phyloP scores from a whole-genome alignment of 2,113 vertebrate genomes.

The human (Homo sapiens) region DNA sequence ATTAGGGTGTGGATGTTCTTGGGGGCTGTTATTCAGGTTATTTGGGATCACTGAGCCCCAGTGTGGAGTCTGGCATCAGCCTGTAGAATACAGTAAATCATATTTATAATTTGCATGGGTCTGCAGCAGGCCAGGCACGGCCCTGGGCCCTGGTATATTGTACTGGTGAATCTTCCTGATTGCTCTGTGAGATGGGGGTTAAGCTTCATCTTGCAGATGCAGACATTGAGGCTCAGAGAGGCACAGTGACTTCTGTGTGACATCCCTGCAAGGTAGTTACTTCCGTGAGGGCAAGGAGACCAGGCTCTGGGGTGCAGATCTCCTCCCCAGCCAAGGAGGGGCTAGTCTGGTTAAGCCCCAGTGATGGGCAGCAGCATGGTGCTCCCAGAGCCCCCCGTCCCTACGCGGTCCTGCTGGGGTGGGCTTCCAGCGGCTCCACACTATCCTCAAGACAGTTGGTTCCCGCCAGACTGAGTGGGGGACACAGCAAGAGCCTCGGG shows the following conservation, averaged over 20 bases:
- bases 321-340: background rate
- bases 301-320: background rate
- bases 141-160: accelerated
- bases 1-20: background rate
- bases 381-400: background rate
- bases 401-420: accelerated
- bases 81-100: background rate
- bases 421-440: background rate
- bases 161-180: accelerated
- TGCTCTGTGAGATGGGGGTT: background rate
- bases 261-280: too few species aligned
- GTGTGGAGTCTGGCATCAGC: background rate
- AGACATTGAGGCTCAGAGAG: background rate
- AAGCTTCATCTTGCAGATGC: background rate
- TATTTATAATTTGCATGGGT: background rate
- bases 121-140: background rate
- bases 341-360: background rate
- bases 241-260: accelerated
- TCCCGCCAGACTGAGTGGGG: background rate
- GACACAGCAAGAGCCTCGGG: background rate
- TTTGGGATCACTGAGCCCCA: background rate
- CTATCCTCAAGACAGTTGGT: background rate
- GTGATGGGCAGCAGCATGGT: background rate
- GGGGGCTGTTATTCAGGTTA: background rate
- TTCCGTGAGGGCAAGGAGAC: background rate